Conservation (phyloP, 2,797 vertebrate species). For the Brachyrhaphis roseni region DNA sequence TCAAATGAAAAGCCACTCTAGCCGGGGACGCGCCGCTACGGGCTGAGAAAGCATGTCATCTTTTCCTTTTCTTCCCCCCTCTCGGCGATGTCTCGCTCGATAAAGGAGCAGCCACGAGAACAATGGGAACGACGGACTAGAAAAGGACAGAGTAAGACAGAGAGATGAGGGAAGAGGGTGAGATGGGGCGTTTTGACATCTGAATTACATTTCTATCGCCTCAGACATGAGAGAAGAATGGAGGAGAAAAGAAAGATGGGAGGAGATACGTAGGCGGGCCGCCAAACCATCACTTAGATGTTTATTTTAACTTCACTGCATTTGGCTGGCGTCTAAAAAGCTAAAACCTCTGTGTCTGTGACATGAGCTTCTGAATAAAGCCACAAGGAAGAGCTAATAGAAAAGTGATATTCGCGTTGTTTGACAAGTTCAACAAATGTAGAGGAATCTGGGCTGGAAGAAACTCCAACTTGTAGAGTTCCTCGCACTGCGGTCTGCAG, state of each 20-base stretch:
- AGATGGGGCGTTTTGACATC: constrained; percentile 84
- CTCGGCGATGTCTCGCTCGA: constrained; percentile 82
- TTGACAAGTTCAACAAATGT: constrained; percentile 52
- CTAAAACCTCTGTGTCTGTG: constrained; percentile 67
- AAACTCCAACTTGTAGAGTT: constrained; percentile 54
- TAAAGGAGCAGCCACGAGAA: constrained; percentile 83
- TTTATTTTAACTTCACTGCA: constrained; percentile 86
- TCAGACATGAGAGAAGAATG: constrained; percentile 74
- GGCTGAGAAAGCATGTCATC: constrained; percentile 88
- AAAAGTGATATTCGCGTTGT: constrained; percentile 64
- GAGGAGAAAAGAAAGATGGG: constrained; percentile 65
- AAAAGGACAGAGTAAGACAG: constrained; percentile 77
- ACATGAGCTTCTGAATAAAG: constrained; percentile 66
- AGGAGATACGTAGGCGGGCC: constrained; percentile 70
- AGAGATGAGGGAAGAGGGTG: constrained; percentile 71
- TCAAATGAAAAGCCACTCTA: constrained; percentile 79
- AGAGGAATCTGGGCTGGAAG: constrained; percentile 44
- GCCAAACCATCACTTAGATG: constrained; percentile 82
- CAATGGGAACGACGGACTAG: constrained; percentile 83
- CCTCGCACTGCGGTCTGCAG: constrained; percentile 40
- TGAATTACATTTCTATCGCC: constrained; percentile 86
- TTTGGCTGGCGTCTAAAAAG: constrained; percentile 76
- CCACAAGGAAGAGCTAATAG: constrained; percentile 47
- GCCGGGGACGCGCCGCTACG: constrained; percentile 74
- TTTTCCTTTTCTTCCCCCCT: constrained; percentile 76